phyloP scores from a whole-genome alignment of 37 sponge, comb jelly and placozoan genomes.

The Theonella swinhoei region DNA sequence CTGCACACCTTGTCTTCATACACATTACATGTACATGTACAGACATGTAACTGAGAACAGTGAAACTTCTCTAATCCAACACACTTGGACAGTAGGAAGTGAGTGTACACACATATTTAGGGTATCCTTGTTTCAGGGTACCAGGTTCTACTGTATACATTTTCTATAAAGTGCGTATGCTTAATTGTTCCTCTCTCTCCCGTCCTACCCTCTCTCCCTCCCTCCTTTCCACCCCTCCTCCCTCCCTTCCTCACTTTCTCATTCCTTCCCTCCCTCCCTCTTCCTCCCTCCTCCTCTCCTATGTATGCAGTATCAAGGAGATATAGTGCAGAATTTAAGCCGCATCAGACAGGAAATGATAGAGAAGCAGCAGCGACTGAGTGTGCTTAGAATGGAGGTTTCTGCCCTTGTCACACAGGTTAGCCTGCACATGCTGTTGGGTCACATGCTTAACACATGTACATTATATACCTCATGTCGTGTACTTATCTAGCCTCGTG shows the following conservation, averaged over 20 bases:
- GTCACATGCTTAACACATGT: background rate
- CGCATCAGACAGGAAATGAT: background rate
- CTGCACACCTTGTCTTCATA: too few species aligned
- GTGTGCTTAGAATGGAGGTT: conserved; percentile 21
- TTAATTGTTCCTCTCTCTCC: too few species aligned
- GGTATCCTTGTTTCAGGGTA: too few species aligned
- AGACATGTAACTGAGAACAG: too few species aligned
- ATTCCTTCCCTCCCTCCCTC: background rate
- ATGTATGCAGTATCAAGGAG: background rate
- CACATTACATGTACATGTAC: background rate
- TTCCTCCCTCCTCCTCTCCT: background rate
- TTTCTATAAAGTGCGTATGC: too few species aligned
- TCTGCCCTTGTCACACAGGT: background rate
- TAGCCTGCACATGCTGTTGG: background rate
- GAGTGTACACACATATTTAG: too few species aligned
- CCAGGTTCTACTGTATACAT: too few species aligned
- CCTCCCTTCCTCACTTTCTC: background rate
- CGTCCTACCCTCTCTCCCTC: too few species aligned
- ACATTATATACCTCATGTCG: background rate
- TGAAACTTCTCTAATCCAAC: too few species aligned
- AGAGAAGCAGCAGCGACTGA: background rate
- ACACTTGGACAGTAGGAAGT: too few species aligned
- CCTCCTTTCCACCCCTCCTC: background rate
- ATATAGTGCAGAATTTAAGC: background rate
- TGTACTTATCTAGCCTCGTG: too few species aligned